These are phyloP conservation scores for Crax fasciolata DNA, from an alignment of 2,797 vertebrate genomes.

Conservation along the genomic window DNA sequence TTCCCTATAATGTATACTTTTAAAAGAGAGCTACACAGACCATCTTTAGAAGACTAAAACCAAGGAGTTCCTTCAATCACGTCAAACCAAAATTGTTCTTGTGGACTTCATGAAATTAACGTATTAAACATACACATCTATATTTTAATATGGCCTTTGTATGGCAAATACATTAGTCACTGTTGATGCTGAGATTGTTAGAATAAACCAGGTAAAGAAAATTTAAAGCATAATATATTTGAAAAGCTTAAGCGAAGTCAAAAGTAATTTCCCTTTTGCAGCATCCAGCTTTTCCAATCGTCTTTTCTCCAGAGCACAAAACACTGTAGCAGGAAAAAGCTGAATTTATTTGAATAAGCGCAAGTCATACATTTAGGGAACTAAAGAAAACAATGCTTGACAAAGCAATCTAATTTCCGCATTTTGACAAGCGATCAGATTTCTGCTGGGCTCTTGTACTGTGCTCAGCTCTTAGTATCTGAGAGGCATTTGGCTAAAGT, in stretches of 20 bases:
- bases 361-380: neutral
- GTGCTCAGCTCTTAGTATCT: neutral
- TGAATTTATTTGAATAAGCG: neutral
- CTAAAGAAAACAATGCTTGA: neutral
- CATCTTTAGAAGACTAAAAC: neutral
- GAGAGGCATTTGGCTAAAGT: neutral
- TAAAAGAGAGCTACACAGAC: neutral
- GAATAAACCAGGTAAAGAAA: neutral
- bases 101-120: neutral
- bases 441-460: neutral
- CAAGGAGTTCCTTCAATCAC: neutral
- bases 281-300: neutral
- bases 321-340: neutral
- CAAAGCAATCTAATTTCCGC: neutral
- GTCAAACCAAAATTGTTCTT: neutral
- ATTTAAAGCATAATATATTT: neutral
- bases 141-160: neutral
- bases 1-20: neutral
- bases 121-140: neutral
- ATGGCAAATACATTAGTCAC: neutral
- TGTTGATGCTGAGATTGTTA: neutral
- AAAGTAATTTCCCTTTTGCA: neutral
- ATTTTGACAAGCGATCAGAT: neutral
- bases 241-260: neutral
- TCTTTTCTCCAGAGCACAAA: neutral